Percentiles rank a stretch among this genome's conserved stretches.
Conservation (phyloP, 2,113 vertebrate species). For the Rallus limicola region DNA sequence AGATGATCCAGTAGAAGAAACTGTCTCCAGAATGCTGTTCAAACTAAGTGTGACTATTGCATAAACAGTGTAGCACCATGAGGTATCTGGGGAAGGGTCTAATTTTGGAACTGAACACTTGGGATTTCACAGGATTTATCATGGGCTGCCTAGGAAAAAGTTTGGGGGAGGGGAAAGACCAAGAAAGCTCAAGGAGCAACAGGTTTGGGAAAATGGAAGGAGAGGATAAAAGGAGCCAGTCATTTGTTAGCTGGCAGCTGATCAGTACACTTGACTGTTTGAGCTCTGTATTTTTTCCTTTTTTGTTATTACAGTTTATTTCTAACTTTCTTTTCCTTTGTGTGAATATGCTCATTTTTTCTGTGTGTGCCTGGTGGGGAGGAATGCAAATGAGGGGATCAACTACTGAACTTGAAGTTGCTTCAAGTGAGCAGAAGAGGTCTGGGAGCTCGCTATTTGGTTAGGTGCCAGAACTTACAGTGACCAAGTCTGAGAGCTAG, state of each 20-base stretch:
- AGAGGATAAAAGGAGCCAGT: background rate
- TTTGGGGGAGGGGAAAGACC: background rate
- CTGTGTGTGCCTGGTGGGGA: background rate
- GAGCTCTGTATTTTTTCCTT: background rate
- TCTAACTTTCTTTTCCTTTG: background rate
- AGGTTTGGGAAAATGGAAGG: background rate
- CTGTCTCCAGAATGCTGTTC: background rate
- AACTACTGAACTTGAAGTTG: background rate
- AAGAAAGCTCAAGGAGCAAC: background rate
- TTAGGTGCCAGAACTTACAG: background rate
- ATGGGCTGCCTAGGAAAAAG: background rate
- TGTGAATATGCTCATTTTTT: background rate
- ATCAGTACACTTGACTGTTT: background rate
- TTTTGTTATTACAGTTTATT: background rate
- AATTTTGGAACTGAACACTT: background rate
- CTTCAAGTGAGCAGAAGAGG: background rate
- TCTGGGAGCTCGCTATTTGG: background rate
- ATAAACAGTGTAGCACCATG: no score
- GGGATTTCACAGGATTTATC: background rate
- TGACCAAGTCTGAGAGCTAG: background rate
- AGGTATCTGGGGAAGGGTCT: background rate
- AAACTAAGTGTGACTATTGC: background rate
- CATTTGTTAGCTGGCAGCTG: background rate
- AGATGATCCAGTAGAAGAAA: background rate
- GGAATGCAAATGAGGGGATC: background rate